Base-by-base conservation (phyloP, 2,888 invertebrate species). In the Erannis defoliaria region DNA sequence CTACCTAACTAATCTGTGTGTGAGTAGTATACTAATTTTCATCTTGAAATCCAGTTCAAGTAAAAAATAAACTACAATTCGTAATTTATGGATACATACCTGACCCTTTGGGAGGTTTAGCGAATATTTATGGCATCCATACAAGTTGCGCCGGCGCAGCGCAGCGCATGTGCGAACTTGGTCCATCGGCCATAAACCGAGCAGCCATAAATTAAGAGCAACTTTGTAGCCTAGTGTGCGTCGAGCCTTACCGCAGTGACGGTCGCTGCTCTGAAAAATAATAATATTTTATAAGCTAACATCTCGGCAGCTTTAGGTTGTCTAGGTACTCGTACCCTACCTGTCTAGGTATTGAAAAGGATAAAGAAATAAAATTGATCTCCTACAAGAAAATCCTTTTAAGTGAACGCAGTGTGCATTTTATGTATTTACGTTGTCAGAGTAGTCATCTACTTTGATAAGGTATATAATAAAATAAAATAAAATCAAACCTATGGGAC, bases 101-200 rank as follows among this genome's bases (percentile, higher is more conserved):
- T 83, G 82, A 79, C 78, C 80, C 80, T 72, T 72, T 76, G 77
- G 79, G 78, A 82, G 87, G 83, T 86, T 62, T 86, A 86, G 82
- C 75, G 75, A 76, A 86, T 86, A 87, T 88, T 88, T 88, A 88
- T 78, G 85, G 78, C 78, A 65, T 65, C 76, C 77, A 80, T 76
- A 77, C 77, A 77, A 77, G 82, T 73, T 75, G 76, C 73, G 77
- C 65, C 78, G 76, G 73, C 75, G 72, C 72, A 70, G 70, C 71
- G 72, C 72, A 70, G 81, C 81, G 81, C 85, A 90, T 89, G 87
- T 89, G 90, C 86, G 86, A 90, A 88, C 86, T 86, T 81, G 78
- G 81, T 74, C 84, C 85, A 73, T 78, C 75, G 78, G 73, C 75
- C 81, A 86, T 90, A 91, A 90, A 90, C 77, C 72, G 72, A 68